Evolutionary conservation across 2,113 vertebrate genomes (phyloP), one percentile per base, ranked within the genome.

Genomic region (Syngnathus floridae): DNA sequence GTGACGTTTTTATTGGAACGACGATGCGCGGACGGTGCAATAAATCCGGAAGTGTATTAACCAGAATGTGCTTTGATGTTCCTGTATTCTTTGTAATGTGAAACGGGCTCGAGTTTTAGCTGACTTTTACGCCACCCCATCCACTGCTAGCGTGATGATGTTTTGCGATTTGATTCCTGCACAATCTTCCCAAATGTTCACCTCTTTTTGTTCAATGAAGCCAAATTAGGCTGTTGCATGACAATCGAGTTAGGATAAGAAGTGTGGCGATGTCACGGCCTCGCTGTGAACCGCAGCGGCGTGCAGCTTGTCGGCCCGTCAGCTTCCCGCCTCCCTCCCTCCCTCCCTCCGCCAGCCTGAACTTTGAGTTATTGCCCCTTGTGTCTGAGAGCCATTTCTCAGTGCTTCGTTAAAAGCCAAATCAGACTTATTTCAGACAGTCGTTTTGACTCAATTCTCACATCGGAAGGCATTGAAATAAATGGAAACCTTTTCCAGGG

Each of bases 361-460:
- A 70, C 77, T 76, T 66, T 83, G 81, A 89, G 74, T 88, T 88
- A 87, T 82, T 74, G 71, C 82, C 65, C 63, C 78, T 17, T 59
- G 67, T 67, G 73, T 75, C 75, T 79, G 71, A 72, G 62, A 70
- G 62, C 69, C 73, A 81, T 88, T 84, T 75, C 83, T 90, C 84
- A 85, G 77, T 38, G 54, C 81, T 86, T 84, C 79, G 80, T 84
- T 88, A 87, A 84, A 86, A 82, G 72, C 71, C 76, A 82, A 85
- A 86, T 80, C 70, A 68, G 69, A 40, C 62, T 71, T 79, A 70
- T 68, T 71, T 74, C 72, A 70, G 69, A 64, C 74, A 16, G 51
- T 31, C 26, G 2, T 31, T 31, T 3, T 31, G 26, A 31, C 26
- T 31, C 26, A 26, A 26, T 26, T 26, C 26, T 26, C 26, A 1